phyloP scores from a whole-genome alignment of 2,797 vertebrate species.

The Leptodactylus fallax region DNA sequence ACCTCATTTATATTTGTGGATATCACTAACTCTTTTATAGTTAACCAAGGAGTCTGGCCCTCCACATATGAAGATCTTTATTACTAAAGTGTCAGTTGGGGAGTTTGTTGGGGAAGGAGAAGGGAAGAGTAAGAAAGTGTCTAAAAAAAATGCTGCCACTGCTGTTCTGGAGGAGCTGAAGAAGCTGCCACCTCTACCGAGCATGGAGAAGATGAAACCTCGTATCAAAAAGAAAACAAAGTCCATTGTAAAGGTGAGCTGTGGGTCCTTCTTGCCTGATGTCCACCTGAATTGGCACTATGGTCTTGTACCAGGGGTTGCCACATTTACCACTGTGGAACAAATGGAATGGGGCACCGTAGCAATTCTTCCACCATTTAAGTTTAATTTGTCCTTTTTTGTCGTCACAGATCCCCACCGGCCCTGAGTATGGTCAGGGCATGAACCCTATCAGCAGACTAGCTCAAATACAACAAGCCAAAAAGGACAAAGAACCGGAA shows the following conservation, averaged over 20 bases:
- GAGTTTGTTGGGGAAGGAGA: slow-evolving; percentile 94
- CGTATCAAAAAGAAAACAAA: slow-evolving; percentile 99
- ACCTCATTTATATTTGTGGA: background rate
- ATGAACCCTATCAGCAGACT: slow-evolving; percentile 99
- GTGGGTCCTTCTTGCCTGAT: background rate
- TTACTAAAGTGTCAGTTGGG: slow-evolving; percentile 91
- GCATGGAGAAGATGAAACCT: slow-evolving; percentile 90
- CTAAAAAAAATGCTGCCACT: slow-evolving; percentile 96
- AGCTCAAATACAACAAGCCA: slow-evolving; percentile 98
- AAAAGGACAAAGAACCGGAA: slow-evolving; percentile 97
- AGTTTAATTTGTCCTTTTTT: background rate
- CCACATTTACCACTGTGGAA: background rate
- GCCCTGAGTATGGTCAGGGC: slow-evolving; percentile 93
- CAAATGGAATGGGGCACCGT: background rate
- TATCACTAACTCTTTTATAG: slow-evolving; percentile 70
- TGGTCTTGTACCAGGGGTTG: no score
- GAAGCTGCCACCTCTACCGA: slow-evolving; percentile 89
- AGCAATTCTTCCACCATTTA: background rate
- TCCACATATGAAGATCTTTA: slow-evolving; percentile 97
- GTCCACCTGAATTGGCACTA: background rate
- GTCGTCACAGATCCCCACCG: slow-evolving; percentile 85
- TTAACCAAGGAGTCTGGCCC: slow-evolving; percentile 96
- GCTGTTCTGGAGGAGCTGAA: slow-evolving; percentile 90
- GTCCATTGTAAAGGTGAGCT: slow-evolving; percentile 92
- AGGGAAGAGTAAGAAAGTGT: slow-evolving; percentile 99